Percentiles rank a stretch among this genome's conserved stretches.
These are phyloP conservation scores for Crotophaga sulcirostris DNA, from an alignment of 2,113 vertebrate species.

Conservation along the genomic window DNA sequence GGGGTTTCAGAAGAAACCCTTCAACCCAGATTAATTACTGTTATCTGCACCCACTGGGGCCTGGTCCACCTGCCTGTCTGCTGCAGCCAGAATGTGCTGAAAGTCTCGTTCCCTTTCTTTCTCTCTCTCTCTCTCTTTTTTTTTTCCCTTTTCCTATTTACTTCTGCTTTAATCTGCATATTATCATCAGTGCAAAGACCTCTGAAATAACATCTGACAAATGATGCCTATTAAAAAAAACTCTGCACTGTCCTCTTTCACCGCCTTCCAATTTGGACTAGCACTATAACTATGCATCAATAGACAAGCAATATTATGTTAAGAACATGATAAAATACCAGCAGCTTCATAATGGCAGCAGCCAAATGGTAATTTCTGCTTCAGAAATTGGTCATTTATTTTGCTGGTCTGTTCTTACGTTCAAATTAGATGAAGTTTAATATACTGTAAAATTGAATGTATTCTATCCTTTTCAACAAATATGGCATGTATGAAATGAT, in stretches of 20 bases:
- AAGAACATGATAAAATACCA: conserved; percentile 85
- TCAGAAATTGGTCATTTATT: conserved; percentile 89
- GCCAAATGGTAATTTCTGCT: conserved; percentile 86
- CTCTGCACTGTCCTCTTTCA: conserved; percentile 73
- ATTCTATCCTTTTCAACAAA: conserved; percentile 82
- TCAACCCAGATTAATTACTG: conserved; percentile 56
- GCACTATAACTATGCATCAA: conserved; percentile 81
- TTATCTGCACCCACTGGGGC: background rate
- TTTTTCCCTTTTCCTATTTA: conserved; percentile 31
- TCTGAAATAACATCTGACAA: conserved; percentile 81
- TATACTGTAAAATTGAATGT: conserved; percentile 86
- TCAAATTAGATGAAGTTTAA: conserved; percentile 87
- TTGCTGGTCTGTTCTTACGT: conserved; percentile 83
- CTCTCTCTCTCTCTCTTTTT: background rate
- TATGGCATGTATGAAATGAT: conserved; percentile 79
- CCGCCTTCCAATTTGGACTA: conserved; percentile 81
- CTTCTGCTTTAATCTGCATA: conserved; percentile 80
- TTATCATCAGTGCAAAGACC: conserved; percentile 80
- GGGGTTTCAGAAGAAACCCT: conserved; percentile 24
- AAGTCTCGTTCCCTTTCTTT: background rate
- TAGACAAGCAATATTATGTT: conserved; percentile 86
- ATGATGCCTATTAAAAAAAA: conserved; percentile 78
- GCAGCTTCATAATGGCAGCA: conserved; percentile 80
- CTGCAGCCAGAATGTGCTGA: background rate
- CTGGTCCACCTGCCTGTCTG: conserved; percentile 22